phyloP scores from a whole-genome alignment of 1,140 invertebrate species.

The Cydia fagiglandana region DNA sequence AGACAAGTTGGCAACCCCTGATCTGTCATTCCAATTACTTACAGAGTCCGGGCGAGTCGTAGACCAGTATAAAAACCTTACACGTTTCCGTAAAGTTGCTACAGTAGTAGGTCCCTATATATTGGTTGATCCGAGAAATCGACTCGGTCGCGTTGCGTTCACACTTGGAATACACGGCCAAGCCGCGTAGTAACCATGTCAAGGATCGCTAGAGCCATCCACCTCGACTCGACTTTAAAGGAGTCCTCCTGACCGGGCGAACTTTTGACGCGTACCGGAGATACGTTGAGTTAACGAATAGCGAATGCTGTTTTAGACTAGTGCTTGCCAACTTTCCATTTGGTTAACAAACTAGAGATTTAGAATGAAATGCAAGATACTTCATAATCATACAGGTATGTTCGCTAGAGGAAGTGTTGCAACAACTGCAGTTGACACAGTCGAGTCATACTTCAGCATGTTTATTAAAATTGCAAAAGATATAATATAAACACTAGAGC shows the following conservation, averaged over 20 bases:
- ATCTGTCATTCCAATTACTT: neutral
- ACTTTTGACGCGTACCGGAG: constrained; percentile 16
- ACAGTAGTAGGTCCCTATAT: neutral
- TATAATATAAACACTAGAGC: neutral
- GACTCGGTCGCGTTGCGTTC: neutral
- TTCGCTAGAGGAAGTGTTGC: constrained; percentile 5
- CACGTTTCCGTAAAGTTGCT: neutral
- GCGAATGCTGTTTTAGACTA: constrained; percentile 11
- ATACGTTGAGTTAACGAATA: constrained; percentile 3
- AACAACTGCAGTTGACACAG: neutral
- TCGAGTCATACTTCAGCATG: constrained; percentile 15
- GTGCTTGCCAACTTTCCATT: neutral
- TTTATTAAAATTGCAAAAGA: constrained; percentile 1
- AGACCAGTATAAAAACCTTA: neutral
- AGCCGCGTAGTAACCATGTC: constrained; percentile 17
- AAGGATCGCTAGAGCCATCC: constrained; percentile 28
- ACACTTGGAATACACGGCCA: neutral
- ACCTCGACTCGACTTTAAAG: constrained; percentile 28
- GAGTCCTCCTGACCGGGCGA: constrained; percentile 21
- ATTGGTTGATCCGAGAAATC: neutral
- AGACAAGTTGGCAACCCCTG: constrained; percentile 11
- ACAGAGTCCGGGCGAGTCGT: neutral
- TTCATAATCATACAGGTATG: neutral
- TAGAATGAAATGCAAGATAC: neutral
- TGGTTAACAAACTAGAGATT: neutral